A percentile compares a stretch with the other conserved stretches of the same genome.
Conservation (phyloP, 2,113 vertebrate genomes). For the Pseudonaja textilis region DNA sequence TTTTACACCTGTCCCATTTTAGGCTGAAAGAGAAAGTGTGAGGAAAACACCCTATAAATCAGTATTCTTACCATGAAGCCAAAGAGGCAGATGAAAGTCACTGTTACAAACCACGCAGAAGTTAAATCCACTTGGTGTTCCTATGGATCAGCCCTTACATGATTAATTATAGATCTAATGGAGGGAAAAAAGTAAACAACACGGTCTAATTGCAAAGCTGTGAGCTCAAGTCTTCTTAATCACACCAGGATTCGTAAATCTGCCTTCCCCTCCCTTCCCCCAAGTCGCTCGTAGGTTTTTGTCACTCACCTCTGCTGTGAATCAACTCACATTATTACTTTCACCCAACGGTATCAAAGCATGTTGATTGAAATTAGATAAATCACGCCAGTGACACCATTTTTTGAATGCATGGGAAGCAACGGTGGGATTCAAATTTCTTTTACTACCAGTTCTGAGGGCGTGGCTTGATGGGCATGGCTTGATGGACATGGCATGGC, state of each 20-base stretch:
- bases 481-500: too few species aligned
- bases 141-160: conserved; percentile 49
- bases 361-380: conserved; percentile 52
- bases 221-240: conserved; percentile 63
- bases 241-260: conserved; percentile 64
- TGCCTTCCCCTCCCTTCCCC: conserved; percentile 33
- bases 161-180: conserved; percentile 69
- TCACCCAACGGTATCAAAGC: conserved; percentile 61
- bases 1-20: conserved; percentile 47
- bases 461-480: too few species aligned
- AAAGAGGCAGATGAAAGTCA: conserved; percentile 18
- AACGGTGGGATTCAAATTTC: too few species aligned
- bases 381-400: conserved; percentile 29
- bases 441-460: too few species aligned
- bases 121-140: conserved; percentile 54
- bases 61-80: conserved; percentile 39
- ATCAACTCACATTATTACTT: conserved; percentile 69
- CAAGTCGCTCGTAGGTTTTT: conserved; percentile 65
- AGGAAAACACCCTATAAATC: background rate
- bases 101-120: conserved; percentile 28
- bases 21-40: conserved; percentile 31
- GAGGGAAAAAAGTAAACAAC: conserved; percentile 63
- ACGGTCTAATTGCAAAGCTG: conserved; percentile 48
- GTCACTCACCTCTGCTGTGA: conserved; percentile 62
- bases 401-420: conserved; percentile 50